Evolutionary conservation across 2,113 vertebrate genomes (phyloP).

Genomic region (Cairina moschata): DNA sequence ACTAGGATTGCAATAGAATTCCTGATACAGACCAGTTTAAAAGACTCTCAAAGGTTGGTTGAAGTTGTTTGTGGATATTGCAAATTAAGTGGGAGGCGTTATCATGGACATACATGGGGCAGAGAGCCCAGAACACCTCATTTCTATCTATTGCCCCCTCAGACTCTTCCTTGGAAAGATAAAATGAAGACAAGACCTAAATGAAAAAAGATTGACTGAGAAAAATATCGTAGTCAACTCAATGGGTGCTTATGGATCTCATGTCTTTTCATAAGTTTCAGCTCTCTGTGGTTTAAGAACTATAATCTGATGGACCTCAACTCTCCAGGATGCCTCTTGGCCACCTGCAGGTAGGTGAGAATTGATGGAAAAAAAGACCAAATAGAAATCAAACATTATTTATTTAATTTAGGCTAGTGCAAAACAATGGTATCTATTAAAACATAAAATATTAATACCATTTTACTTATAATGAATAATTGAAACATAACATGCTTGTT

Average conservation of each 20-base stretch:
- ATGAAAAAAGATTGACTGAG: background rate
- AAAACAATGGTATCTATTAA: background rate
- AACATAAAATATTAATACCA: background rate
- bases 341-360: background rate
- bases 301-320: background rate
- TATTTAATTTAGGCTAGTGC: background rate
- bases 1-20: background rate
- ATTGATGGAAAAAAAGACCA: background rate
- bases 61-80: background rate
- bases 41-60: background rate
- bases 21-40: background rate
- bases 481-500: background rate
- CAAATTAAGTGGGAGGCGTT: background rate
- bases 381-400: background rate
- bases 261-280: background rate
- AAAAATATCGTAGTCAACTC: background rate
- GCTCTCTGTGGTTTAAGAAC: background rate
- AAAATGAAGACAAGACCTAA: background rate
- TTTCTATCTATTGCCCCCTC: background rate
- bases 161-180: background rate
- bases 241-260: background rate
- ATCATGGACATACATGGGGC: accelerated
- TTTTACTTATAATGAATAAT: background rate
- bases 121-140: background rate
- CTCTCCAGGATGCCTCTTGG: background rate